Base-by-base conservation (phyloP, 2,113 vertebrate genomes). In the Benitochromis conjunctus region DNA sequence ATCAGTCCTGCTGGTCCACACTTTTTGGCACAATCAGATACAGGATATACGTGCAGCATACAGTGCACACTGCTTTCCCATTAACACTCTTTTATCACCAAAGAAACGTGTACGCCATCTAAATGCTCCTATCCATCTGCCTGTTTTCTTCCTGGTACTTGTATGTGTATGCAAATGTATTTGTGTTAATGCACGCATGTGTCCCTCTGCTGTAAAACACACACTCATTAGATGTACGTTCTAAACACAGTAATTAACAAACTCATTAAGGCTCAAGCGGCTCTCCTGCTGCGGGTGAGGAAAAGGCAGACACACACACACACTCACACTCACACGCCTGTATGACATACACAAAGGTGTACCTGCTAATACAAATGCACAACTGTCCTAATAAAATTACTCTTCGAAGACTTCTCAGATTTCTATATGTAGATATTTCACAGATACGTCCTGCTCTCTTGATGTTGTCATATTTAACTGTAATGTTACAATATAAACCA, bases 181-280 rank as follows among this genome's bases (percentile, higher is more conserved):
- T 12, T 80, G 56, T 86, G 46, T 84, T 55, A 10, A 54, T 79
- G 51, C 46, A 79, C 43, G 38, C 24, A 64, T n/a, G 58, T 77
- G 79, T 74, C 38, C 57, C 82, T 88, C 62, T 82, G 81, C 66
- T 86, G 88, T 90, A 85, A 88, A 90, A 88, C 71, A 90, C 88
- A 94, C 69, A 91, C 89, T 95, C 88, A 89, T 93, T 92, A 94
- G 88, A 93, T 84, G 86, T 92, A 91, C 92, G 94, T 92, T 92
- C 88, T 94, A 94, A 94, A 88, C 86, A 91, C 89, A 93, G 92
- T 95, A 95, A 96, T 96, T 95, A 95, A 95, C 94, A 95, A 86
- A 81, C 95, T 93, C 88, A 81, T 96, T 95, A 96, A 87, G 90
- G 87, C 90, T 94, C 86, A 66, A 93, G 91, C 38, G 80, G 81